These are phyloP conservation scores for Drosophila funebris DNA, from an alignment of 1,140 invertebrate species.

Conservation along the genomic window DNA sequence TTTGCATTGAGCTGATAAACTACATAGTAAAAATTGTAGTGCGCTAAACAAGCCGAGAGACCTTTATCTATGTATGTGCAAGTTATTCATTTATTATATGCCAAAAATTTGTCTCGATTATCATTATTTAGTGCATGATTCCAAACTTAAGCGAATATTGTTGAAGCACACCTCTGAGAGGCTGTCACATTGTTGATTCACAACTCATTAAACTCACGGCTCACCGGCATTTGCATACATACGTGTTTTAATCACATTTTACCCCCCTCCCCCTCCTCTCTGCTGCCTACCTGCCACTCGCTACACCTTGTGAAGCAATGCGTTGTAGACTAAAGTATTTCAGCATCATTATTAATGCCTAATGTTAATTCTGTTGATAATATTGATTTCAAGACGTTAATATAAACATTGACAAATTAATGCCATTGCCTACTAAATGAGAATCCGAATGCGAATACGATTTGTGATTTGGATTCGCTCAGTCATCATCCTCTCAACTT, in stretches of 20 bases:
- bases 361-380: conserved; percentile 63
- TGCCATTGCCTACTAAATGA: conserved; percentile 48
- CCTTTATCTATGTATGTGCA: not conserved
- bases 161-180: conserved; percentile 24
- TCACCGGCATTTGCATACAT: conserved; percentile 42
- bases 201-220: conserved; percentile 54
- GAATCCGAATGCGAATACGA: conserved; percentile 18
- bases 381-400: conserved; percentile 68
- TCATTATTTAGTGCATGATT: not conserved
- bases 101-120: not conserved
- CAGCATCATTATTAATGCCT: conserved; percentile 66
- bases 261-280: not conserved
- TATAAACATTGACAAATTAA: conserved; percentile 78
- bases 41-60: conserved; percentile 1
- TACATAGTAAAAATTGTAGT: not conserved
- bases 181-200: conserved; percentile 39
- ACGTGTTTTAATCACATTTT: conserved; percentile 44
- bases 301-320: conserved; percentile 23
- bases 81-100: too few species aligned
- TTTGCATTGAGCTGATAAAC: conserved; percentile 25
- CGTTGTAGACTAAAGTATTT: conserved; percentile 29
- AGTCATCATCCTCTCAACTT: conserved; percentile 61
- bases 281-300: not conserved
- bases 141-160: not conserved
- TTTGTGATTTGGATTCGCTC: conserved; percentile 18